Evolutionary conservation across 2,797 vertebrate genomes (phyloP), one percentile per base, ranked within the genome.

Genomic region (Nannoperca australis): DNA sequence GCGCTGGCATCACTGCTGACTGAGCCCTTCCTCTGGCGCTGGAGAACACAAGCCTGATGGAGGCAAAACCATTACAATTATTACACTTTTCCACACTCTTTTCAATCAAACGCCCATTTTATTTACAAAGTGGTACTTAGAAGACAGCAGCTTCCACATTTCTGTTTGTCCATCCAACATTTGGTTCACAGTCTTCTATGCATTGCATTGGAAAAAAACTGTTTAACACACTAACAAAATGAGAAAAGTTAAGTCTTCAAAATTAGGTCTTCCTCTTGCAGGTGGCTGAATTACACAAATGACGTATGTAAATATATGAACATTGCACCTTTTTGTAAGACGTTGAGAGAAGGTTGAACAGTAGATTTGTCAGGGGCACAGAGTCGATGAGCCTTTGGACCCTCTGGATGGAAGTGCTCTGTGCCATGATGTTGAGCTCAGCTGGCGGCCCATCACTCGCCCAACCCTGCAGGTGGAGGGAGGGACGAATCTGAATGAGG

Each of bases 1-100:
- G 98, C 98, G 0, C 98, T 99, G 87, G 97, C 97, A 0, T 99
- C 98, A 0, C 98, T 99, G 94, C 98, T 99, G 91, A 99, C 95
- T 10, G 98, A 99, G 53, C 98, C 98, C 61, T 99, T 99, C 73
- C 98, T 97, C 93, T 99, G 98, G 17, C 98, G 96, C 82, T 99
- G 98, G 76, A 99, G 93, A 75, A 99, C 97, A 86, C 97, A 99
- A 3, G 98, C 97, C 98, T 99, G 73, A 76, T 44, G 47, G 58
- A 81, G 67, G 20, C 5, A 63, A 65, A 81, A 61, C 68, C 15
- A 61, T 24, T 0, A 53, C 24, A 18, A 12, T 40, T 12, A 10
- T 68, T 18, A 20, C 14, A 36, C 2, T 22, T 9, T 36, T 53
- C 3, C 8, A 58, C 6, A 13, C 17, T 50, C 5, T 38, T 36